Base-by-base conservation (phyloP, 2,113 vertebrate species). In the Chaetodon auriga region DNA sequence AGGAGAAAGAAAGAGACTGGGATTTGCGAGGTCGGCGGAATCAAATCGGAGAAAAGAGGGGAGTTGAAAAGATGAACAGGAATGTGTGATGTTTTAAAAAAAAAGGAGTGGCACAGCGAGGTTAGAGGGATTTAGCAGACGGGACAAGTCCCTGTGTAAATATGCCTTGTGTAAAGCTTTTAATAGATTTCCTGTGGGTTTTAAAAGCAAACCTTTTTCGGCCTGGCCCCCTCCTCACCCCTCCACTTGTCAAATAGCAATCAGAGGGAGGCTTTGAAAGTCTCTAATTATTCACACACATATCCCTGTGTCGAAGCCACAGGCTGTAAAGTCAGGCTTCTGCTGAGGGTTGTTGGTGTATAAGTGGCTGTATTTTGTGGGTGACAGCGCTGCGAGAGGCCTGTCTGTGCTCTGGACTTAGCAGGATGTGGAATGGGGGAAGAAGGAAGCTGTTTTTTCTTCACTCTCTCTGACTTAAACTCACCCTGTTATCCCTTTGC, bases 101-200 rank as follows among this genome's bases (percentile, higher is more conserved):
- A 63, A 16, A 65, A 23, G 15, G 30, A 45, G 70, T 72, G 72
- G 58, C 55, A 70, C 9, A 25, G 68, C 1, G 15, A 85, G 76
- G 87, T 86, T 79, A 73, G 70, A 60, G 68, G 72, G 80, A 84
- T 79, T 89, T 77, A 69, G 73, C 75, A 84, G 75, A 80, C 1
- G 21, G 79, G 53, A 57, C 21, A 51, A 48, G 69, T 81, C 46
- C 78, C 63, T 78, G 89, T 90, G 84, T 93, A 94, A 92, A 92
- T 90, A 92, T 81, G 86, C 68, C 74, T 91, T 84, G 81, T 75
- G 72, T 80, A 82, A 90, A 88, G 86, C 89, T 86, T 91, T 92
- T 90, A 92, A 87, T 90, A 91, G 85, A 91, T 92, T 89, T 90
- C 82, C 87, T 88, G 75, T 84, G 82, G 84, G 90, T 87, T 90